A percentile compares a stretch with the other conserved stretches of the same genome.
Conservation (phyloP, 2,797 vertebrate genomes). For the Poeciliopsis presidionis region DNA sequence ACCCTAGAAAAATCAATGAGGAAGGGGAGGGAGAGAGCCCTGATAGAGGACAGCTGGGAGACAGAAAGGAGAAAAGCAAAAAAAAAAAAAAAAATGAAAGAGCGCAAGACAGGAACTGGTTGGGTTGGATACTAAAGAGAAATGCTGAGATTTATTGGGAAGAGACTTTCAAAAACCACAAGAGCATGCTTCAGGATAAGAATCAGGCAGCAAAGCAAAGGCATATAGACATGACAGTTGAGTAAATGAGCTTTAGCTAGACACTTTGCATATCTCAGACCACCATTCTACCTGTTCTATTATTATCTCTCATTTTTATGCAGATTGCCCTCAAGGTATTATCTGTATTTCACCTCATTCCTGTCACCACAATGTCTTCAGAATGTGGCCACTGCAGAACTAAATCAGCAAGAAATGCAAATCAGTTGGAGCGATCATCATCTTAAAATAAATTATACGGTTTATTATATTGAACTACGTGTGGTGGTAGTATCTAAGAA, state of each 20-base stretch:
- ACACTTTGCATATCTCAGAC: conserved; percentile 54
- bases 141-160: conserved; percentile 39
- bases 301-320: conserved; percentile 69
- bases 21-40: conserved; percentile 29
- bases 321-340: conserved; percentile 67
- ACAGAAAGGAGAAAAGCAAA: conserved; percentile 13
- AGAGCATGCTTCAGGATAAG: conserved; percentile 30
- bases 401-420: conserved; percentile 49
- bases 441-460: conserved; percentile 30
- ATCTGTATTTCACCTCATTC: conserved; percentile 55
- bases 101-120: conserved; percentile 39
- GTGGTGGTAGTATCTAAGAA: background rate
- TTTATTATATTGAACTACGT: conserved; percentile 24
- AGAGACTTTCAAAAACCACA: conserved; percentile 52
- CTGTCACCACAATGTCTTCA: conserved; percentile 43
- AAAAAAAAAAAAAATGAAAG: background rate
- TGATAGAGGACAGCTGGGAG: conserved; percentile 28
- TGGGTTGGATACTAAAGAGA: conserved; percentile 31
- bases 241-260: conserved; percentile 47
- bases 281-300: conserved; percentile 54
- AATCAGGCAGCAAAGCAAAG: conserved; percentile 48
- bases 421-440: conserved; percentile 37
- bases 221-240: conserved; percentile 51
- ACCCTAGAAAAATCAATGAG: conserved; percentile 68
- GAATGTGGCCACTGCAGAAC: conserved; percentile 43